Percentiles rank a stretch among this genome's conserved stretches.
These are phyloP conservation scores for Xiphias gladius DNA, from an alignment of 2,113 vertebrate species.

Conservation along the genomic window DNA sequence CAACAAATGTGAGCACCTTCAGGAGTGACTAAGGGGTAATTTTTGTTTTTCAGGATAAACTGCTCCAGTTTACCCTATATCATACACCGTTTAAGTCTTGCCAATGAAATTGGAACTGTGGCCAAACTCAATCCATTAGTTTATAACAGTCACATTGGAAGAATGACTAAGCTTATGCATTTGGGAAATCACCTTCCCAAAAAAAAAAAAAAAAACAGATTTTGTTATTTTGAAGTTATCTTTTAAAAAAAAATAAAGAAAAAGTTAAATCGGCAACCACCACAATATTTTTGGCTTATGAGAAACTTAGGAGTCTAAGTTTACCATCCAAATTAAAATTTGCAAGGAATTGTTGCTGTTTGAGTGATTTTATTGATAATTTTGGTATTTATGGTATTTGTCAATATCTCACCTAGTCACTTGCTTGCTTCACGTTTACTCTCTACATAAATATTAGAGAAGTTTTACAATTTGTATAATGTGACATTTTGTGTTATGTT, in stretches of 20 bases:
- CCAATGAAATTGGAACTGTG: neutral
- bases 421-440: neutral
- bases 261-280: neutral
- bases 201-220: neutral
- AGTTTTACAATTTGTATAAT: neutral
- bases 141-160: slow-evolving; percentile 4
- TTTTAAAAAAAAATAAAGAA: neutral
- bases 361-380: neutral
- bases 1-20: neutral
- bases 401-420: neutral
- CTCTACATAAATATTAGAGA: neutral
- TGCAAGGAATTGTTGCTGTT: no score
- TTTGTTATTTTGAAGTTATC: neutral
- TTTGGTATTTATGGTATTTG: neutral
- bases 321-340: no score
- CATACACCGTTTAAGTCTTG: slow-evolving; percentile 1
- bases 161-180: slow-evolving; percentile 32
- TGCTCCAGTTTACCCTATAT: neutral
- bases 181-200: neutral
- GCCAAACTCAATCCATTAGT: slow-evolving; percentile 49
- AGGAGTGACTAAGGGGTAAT: neutral
- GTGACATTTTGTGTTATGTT: neutral
- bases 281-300: neutral
- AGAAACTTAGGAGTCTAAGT: neutral
- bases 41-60: neutral